Evolutionary conservation across 2,113 vertebrate species (phyloP), one percentile per base, ranked within the genome.

Genomic region (Centropristis striata): DNA sequence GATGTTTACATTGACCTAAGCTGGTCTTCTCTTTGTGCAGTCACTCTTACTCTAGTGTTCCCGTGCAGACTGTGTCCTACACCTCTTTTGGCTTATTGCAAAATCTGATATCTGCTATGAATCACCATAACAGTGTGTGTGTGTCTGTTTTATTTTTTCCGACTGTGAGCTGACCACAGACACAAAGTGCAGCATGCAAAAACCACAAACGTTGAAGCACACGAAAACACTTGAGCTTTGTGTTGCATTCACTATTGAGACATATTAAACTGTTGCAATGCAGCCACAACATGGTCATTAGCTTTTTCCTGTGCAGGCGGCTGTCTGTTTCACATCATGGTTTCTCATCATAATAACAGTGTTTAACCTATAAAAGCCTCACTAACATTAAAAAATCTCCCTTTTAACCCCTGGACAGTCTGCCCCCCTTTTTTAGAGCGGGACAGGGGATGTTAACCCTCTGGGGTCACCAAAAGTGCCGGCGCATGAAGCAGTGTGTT

Each of bases 1-100:
- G 44, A 73, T 86, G 75, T 89, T 92, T 86, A 69, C 80, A 37
- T 71, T 86, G 75, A 71, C 23, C 75, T 57, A 41, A 49, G 65
- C 59, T 70, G 65, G 81, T 83, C 72, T 69, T 27, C 58, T 83
- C 63, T 90, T 57, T 75, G 81, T 84, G 73, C 49, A 16, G 15
- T 23, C 59, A 16, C 55, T 83, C 63, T 18, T 49, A 70, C 49
- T 74, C 46, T 36, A 46, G 7, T 68, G 47, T 58, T 69, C 46
- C 57, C 51, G 42, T 53, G 74, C 67, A 68, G 66, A 78, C 58
- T 16, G 67, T 58, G 54, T 80, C 60, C 47, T 14, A 4, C 28
- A 41, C 42, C 28, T 37, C 27, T 42, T 61, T 37, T 32, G 68
- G 9, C 18, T 80, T 78, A 69, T 44, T 64, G 50, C 60, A 64